Conservation (phyloP, 2,888 invertebrate genomes). For the Caenorhabditis angaria region DNA sequence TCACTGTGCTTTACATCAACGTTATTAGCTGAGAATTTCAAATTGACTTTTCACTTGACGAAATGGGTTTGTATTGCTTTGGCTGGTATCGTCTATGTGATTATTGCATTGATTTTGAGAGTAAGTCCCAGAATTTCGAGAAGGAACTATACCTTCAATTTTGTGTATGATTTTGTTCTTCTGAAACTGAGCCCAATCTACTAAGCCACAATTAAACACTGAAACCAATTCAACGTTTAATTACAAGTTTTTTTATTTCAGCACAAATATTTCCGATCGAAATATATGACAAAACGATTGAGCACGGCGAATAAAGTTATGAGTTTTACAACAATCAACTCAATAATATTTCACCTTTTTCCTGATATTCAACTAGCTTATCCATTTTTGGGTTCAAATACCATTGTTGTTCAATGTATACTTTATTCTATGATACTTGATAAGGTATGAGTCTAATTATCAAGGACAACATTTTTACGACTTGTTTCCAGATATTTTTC, state of each 20-base stretch:
- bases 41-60: conserved; percentile 9
- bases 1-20: conserved; percentile 17
- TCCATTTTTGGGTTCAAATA: conserved; percentile 3
- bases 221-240: too few species aligned
- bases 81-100: conserved; percentile 2
- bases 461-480: not conserved
- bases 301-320: conserved; percentile 11
- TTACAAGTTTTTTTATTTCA: too few species aligned
- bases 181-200: conserved; percentile 9
- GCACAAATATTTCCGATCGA: not conserved
- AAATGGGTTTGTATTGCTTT: conserved; percentile 9
- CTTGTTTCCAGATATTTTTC: conserved; percentile 13
- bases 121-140: not conserved
- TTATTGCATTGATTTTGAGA: not conserved
- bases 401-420: conserved; percentile 12
- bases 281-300: conserved; percentile 4
- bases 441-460: conserved; percentile 7
- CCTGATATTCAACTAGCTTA: conserved; percentile 16
- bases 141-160: not conserved
- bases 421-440: conserved; percentile 15
- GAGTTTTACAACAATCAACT: conserved; percentile 18
- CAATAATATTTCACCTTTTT: conserved; percentile 19
- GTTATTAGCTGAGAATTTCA: conserved; percentile 3
- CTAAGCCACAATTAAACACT: not conserved
- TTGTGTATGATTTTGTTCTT: not conserved